Evolutionary conservation across 2,888 invertebrate species (phyloP).

Genomic region (Digitonthophagus gazella): DNA sequence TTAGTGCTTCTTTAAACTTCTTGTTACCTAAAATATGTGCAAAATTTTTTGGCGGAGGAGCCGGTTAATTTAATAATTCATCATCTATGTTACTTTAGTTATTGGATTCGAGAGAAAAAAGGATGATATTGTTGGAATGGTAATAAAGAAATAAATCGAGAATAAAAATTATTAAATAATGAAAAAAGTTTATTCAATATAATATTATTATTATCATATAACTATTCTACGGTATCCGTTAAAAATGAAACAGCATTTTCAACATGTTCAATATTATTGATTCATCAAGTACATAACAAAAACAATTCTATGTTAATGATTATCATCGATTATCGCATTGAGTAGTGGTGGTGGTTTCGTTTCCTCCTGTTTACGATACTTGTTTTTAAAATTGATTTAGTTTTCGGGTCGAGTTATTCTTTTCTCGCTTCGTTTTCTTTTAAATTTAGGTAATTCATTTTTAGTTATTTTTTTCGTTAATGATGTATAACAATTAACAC

Average conservation of each 20-base stretch:
- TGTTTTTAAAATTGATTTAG: not conserved
- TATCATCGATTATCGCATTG: slow-evolving; percentile 48
- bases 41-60: too few relatives aligned
- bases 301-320: slow-evolving; percentile 49
- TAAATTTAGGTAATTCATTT: slow-evolving; percentile 1
- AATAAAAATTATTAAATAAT: slow-evolving; percentile 29
- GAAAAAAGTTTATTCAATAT: slow-evolving; percentile 43
- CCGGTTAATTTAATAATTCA: too few relatives aligned
- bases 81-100: too few relatives aligned
- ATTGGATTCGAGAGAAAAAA: too few relatives aligned
- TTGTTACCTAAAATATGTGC: too few relatives aligned
- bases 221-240: slow-evolving; percentile 41
- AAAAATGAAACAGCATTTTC: slow-evolving; percentile 42
- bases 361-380: not conserved
- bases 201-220: slow-evolving; percentile 30
- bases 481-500: slow-evolving; percentile 29
- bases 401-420: not conserved
- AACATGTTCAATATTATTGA: slow-evolving; percentile 43
- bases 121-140: not conserved
- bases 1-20: too few relatives aligned
- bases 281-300: slow-evolving; percentile 43
- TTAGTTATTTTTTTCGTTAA: slow-evolving; percentile 15
- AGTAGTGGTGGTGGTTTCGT: slow-evolving; percentile 22
- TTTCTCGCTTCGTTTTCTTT: not conserved
- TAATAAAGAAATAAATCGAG: not conserved